Percentiles rank a stretch among this genome's conserved stretches.
phyloP scores from a whole-genome alignment of 2,113 vertebrate species.

The Spheniscus mendiculus region DNA sequence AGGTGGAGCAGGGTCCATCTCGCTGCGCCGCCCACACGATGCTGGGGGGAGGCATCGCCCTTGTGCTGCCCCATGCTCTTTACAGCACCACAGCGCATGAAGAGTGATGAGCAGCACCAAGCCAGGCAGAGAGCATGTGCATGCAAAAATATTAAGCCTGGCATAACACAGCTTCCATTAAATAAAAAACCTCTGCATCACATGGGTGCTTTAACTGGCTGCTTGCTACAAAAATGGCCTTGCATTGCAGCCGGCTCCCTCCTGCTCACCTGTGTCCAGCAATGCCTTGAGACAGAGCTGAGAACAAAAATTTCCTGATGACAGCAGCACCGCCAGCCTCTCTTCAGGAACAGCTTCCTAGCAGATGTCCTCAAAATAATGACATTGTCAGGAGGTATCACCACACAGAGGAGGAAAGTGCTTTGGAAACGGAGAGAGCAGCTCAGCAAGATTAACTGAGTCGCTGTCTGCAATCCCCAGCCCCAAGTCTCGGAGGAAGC shows the following conservation, averaged over 20 bases:
- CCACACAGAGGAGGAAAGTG: fast-evolving
- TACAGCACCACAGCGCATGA: fast-evolving
- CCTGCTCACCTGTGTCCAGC: not conserved
- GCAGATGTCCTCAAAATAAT: not conserved
- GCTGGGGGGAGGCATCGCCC: not conserved
- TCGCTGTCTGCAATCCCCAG: not conserved
- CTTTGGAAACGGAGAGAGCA: not conserved
- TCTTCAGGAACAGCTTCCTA: not conserved
- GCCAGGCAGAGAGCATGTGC: not conserved
- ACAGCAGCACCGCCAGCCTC: not conserved
- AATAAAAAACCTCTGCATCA: fast-evolving
- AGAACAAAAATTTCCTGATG: fast-evolving
- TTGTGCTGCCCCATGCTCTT: not conserved
- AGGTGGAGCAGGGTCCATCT: not conserved
- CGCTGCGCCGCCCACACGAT: fast-evolving
- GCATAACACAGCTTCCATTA: fast-evolving
- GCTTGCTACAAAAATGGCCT: not conserved
- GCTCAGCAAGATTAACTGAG: not conserved
- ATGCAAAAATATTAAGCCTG: not conserved
- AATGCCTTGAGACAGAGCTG: not conserved
- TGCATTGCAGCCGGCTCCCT: not conserved
- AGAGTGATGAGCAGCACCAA: not conserved
- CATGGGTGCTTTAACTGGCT: fast-evolving
- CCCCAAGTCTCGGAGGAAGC: not conserved
- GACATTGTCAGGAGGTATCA: not conserved